phyloP scores from a whole-genome alignment of 1,140 invertebrate genomes.

The Papilio helenus region DNA sequence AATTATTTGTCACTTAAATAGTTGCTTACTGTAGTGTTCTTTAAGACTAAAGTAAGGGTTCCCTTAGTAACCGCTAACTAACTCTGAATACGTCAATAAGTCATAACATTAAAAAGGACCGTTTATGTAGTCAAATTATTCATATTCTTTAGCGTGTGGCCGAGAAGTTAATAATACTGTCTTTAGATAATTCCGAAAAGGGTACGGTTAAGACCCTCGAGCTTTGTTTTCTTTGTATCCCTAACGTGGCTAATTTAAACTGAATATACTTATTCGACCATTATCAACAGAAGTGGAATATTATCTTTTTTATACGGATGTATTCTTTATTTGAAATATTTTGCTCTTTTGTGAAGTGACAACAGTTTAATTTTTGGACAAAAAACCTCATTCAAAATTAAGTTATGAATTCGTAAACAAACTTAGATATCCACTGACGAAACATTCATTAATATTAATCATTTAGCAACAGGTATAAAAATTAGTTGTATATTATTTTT shows the following conservation, averaged over 20 bases:
- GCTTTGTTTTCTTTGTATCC: constrained; percentile 29
- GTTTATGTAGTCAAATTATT: not conserved
- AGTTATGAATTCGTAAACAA: no score
- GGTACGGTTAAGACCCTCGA: constrained; percentile 1
- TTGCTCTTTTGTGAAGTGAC: not conserved
- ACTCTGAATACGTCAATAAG: not conserved
- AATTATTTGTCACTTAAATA: no score
- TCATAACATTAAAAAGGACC: not conserved
- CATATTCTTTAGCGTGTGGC: not conserved
- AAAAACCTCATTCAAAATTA: no score
- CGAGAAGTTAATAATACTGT: constrained; percentile 24
- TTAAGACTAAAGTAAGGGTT: no score
- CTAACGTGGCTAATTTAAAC: constrained; percentile 14
- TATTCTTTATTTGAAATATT: not conserved
- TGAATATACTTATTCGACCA: not conserved
- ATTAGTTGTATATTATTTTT: no score
- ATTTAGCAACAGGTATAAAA: no score
- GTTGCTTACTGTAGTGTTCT: no score
- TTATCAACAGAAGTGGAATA: not conserved
- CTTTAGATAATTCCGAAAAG: constrained; percentile 34
- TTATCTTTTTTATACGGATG: not conserved
- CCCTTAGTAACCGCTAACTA: no score
- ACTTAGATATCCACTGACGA: no score
- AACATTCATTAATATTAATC: no score
- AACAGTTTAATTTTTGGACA: no score